Percentiles rank a stretch among this genome's conserved stretches.
Conservation (phyloP, 2,888 invertebrate species). For the Eilema depressum region DNA sequence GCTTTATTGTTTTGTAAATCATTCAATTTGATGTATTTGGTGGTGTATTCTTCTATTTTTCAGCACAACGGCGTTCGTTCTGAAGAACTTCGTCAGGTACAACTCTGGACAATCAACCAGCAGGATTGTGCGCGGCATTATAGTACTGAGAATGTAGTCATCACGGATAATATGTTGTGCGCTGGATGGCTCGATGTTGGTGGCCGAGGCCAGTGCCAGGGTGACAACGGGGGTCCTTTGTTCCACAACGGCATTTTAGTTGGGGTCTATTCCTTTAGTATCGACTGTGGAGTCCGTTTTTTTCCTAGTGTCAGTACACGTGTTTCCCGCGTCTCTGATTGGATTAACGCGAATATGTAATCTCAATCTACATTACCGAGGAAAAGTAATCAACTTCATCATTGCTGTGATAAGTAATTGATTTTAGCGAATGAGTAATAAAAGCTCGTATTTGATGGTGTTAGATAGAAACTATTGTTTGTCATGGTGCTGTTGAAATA, state of each 20-base stretch:
- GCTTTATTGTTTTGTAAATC: no score
- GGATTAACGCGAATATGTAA: conserved; percentile 54
- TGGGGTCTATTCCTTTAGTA: conserved; percentile 67
- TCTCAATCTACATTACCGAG: not conserved
- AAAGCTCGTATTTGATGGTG: no score
- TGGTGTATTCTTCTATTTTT: not conserved
- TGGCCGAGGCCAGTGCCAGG: conserved; percentile 73
- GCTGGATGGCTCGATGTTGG: conserved; percentile 61
- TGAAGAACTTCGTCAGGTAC: conserved; percentile 52
- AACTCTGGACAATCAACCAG: conserved; percentile 58
- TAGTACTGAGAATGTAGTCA: conserved; percentile 12
- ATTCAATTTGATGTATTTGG: no score
- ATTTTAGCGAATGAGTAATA: not conserved
- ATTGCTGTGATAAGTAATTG: not conserved
- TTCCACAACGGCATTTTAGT: conserved; percentile 62
- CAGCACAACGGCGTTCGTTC: not conserved
- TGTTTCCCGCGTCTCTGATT: conserved; percentile 58
- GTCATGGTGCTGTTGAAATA: no score
- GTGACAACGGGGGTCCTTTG: conserved; percentile 69
- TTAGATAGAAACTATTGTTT: no score
- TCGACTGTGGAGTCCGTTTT: conserved; percentile 51
- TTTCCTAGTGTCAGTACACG: conserved; percentile 66
- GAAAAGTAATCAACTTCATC: not conserved
- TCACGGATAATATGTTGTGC: conserved; percentile 59
- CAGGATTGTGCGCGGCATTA: conserved; percentile 51